Base-by-base conservation (phyloP, 92 coral and sea anemone species). In the Isaurus tuberculatus region DNA sequence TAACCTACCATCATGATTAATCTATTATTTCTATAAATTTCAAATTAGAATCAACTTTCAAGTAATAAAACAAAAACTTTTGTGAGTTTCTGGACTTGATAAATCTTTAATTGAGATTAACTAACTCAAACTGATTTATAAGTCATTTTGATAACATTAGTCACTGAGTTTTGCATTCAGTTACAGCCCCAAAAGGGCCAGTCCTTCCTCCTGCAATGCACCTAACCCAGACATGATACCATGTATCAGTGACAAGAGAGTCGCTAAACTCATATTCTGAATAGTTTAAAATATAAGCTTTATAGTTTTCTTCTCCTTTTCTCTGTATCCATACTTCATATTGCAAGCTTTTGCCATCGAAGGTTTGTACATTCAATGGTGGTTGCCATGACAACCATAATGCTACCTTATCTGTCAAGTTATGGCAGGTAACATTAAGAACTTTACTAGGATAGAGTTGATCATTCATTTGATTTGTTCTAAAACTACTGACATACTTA, bases 281-380 rank as follows among this genome's bases (percentile, higher is more conserved):
- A 1, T 81, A 61, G 28, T 90, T 88, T 28, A 95, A 74, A 7
- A 89, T 83, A 29, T 83, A 95, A 46, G 98, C 98, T 79, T 88
- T 84, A 73, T 95, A 95, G 61, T 88, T 86, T 8, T 88, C 85
- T 9, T 82, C 30, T 37, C 81, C 88, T 31, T 71, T 71, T 64
- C 73, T 86, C 73, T 95, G 98, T 34, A 95, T 94, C 98, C 98
- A 95, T n/a, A 94, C 94, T 80, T 95, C 98, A 90, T 90, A 94
- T 36, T 72, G 84, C 6, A 91, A 23, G 5, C 83, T 72, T 17
- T 48, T 37, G 70, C 74, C 55, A n/a, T 46, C 15, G 11, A 91
- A 71, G 79, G 86, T 88, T 14, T 79, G 67, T 16, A 84, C 53
- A 86, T 95, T 95, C 84, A 90, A 83, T 8, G 98, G 95, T 29